Conservation (phyloP, 2,888 invertebrate species). For the Hoplodrina blanda region DNA sequence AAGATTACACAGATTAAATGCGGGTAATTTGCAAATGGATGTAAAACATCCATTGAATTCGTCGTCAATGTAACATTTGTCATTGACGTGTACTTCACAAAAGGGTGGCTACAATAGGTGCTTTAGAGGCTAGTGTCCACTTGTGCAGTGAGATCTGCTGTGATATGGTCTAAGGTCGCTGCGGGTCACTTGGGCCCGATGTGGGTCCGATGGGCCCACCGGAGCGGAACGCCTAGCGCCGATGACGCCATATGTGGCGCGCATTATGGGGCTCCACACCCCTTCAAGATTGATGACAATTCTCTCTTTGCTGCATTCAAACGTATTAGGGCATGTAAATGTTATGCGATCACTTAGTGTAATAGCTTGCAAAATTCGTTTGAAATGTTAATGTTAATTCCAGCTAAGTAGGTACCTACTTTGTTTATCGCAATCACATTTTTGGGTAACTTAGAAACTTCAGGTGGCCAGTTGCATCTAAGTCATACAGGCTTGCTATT, state of each 20-base stretch:
- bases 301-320: conserved; percentile 82
- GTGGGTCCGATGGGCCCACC: conserved; percentile 76
- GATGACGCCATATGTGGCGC: conserved; percentile 86
- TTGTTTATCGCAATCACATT: neutral
- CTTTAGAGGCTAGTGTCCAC: conserved; percentile 76
- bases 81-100: conserved; percentile 69
- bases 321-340: conserved; percentile 89
- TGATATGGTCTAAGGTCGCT: conserved; percentile 79
- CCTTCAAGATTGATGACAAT: conserved; percentile 88
- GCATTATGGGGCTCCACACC: conserved; percentile 85
- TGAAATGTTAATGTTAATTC: conserved; percentile 28
- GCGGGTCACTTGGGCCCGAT: conserved; percentile 77
- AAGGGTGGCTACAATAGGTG: conserved; percentile 71
- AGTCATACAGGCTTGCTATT: no score
- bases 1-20: conserved; percentile 67
- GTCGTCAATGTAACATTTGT: conserved; percentile 73
- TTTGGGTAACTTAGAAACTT: no score
- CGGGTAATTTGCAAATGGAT: conserved; percentile 81
- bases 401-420: neutral
- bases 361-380: conserved; percentile 82
- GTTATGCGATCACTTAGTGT: conserved; percentile 87
- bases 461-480: neutral
- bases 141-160: conserved; percentile 80
- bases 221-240: conserved; percentile 79
- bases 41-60: conserved; percentile 63